Evolutionary conservation across 2,888 invertebrate genomes (phyloP), one percentile per base, ranked within the genome.

Genomic region (Drosophila borborema): DNA sequence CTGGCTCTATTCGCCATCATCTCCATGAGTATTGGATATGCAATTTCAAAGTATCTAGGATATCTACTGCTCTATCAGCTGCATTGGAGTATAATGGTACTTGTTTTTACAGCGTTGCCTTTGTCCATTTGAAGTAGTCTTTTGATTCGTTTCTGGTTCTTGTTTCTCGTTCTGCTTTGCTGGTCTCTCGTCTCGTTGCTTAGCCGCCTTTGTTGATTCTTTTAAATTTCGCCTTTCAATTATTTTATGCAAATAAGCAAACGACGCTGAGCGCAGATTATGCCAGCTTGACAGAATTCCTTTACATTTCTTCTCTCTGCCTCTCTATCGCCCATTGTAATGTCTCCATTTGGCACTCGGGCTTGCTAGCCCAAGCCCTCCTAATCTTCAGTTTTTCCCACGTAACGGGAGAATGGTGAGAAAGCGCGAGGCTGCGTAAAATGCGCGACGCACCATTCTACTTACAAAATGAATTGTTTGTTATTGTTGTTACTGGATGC

Each of bases 231-330:
- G 86, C 82, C 89, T 89, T 87, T 87, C 86, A 87, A 87, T 87
- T 87, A 87, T 87, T 87, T 87, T 87, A 87, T 87, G 86, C 89
- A 87, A 87, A 87, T 87, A 87, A 89, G 86, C 79, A 82, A 85
- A 74, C 81, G 72, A 58, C 79, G 64, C 72, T 78, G 55, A 86
- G 84, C 79, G 73, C 77, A 89, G 86, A 87, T 87, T 87, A 87
- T 89, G 84, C 89, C 84, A 86, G 86, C 86, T 87, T 89, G 81
- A 82, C 86, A 81, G 82, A 77, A 82, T 81, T 80, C 76, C 64
- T 59, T 71, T 74, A 53, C 68, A 45, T 67, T 74, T 4, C 55
- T 16, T 12, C 36, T 3, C 34, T 3, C 20, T 20, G 2, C 14
- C 14, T 3, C 18, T 8, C 36, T 18, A 28, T 2, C 45, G 38